phyloP scores from a whole-genome alignment of 2,888 invertebrate genomes.

The Andricus curvator region DNA sequence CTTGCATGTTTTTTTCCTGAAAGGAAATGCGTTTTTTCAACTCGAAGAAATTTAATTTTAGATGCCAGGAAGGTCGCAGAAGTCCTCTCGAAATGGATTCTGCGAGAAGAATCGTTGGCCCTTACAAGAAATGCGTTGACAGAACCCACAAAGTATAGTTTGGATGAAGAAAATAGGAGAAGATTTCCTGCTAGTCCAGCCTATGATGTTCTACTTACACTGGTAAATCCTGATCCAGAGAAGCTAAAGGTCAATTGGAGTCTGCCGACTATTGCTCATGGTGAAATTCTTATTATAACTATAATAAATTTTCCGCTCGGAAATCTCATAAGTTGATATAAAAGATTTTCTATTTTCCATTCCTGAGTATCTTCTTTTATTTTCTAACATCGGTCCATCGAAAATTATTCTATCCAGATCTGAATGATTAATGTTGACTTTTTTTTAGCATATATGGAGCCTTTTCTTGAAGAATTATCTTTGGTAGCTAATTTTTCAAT shows the following conservation, averaged over 20 bases:
- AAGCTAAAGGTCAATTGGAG: conserved; percentile 85
- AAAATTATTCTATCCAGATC: conserved; percentile 9
- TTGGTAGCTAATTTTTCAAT: conserved; percentile 88
- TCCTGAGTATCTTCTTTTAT: too few species aligned
- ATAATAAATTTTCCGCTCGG: conserved; percentile 43
- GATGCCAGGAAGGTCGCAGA: conserved; percentile 79
- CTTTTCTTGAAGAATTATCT: conserved; percentile 86
- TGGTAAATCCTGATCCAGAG: conserved; percentile 91
- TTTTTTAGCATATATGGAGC: conserved; percentile 86
- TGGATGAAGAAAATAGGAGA: conserved; percentile 76
- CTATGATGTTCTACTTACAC: conserved; percentile 90
- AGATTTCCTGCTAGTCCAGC: conserved; percentile 81
- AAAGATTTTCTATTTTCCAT: neutral
- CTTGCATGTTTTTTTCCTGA: neutral
- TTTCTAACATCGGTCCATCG: neutral
- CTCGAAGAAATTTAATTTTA: conserved; percentile 61
- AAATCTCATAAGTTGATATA: conserved; percentile 1
- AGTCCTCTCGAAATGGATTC: conserved; percentile 80
- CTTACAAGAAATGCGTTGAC: conserved; percentile 72
- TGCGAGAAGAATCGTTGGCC: conserved; percentile 77
- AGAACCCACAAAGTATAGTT: conserved; percentile 72
- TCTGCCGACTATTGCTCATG: conserved; percentile 84
- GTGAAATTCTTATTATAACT: conserved; percentile 72
- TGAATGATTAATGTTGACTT: conserved; percentile 42
- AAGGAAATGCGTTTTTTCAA: neutral